Evolutionary conservation across 2,113 vertebrate genomes (phyloP), one percentile per base, ranked within the genome.

Genomic region (Kobus ellipsiprymnus): DNA sequence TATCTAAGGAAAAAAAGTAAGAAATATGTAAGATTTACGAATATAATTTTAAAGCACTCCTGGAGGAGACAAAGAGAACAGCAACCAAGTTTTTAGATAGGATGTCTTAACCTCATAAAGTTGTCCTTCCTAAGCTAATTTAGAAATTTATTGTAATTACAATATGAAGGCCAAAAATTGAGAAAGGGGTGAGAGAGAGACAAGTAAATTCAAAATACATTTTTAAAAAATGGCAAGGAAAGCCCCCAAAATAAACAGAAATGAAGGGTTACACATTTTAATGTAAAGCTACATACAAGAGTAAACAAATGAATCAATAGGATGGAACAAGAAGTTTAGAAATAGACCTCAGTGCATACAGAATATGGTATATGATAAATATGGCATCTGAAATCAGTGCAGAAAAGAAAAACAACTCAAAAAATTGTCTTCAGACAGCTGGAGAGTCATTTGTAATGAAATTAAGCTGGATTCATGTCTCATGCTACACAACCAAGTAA

Each of bases 11-110:
- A 87, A 91, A 85, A 36, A 44, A 52, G 40, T 87, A 10, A 90
- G 52, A 92, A 90, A 74, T 94, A 13, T 46, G 1, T 46, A 71
- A 84, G 9, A 94, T 95, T 94, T 94, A 90, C 9, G 7, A 96
- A 74, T 60, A 84, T 40, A 92, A 80, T 78, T 95, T 89, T 57
- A 89, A 96, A 92, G 57, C 54, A 97, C 52, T 94, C 40, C 78
- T 85, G n/a, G 89, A 86, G 60, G 40, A 89, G 21, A 95, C 40
- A 87, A 91, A 91, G 71, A 17, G 40, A 86, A 81, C 27, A n/a
- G 11, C 15, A 55, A 60, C 13, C 52, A 93, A 86, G 50, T 94
- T 74, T 52, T 87, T 67, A 96, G n/a, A 33, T 0, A 93, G 44
- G 40, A 94, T 86, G 71, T 60, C 16, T 87, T 50, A 87, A 46